These are phyloP conservation scores for Dascillus cervinus DNA, from an alignment of 2,888 invertebrate species.

Conservation along the genomic window DNA sequence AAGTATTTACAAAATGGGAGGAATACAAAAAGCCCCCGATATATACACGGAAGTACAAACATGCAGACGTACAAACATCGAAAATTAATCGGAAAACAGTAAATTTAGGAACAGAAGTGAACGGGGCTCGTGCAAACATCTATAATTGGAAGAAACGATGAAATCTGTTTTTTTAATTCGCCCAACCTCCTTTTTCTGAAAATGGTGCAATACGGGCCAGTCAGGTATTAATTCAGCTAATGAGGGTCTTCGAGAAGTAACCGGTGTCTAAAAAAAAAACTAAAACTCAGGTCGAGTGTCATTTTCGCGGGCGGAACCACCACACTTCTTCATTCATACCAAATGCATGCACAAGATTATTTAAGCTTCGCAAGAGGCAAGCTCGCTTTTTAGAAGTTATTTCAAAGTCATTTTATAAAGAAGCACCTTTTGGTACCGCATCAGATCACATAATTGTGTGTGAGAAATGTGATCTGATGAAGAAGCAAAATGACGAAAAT, in stretches of 20 bases:
- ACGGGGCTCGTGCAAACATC: no score
- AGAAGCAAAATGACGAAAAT: no score
- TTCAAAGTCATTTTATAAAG: no score
- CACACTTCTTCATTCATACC: no score
- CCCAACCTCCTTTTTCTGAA: constrained; percentile 81
- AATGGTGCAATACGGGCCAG: constrained; percentile 86
- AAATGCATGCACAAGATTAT: no score
- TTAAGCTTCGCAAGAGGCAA: no score
- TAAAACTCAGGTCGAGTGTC: constrained; percentile 37
- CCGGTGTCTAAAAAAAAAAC: constrained; percentile 43
- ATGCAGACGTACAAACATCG: constrained; percentile 33
- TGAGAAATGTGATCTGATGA: no score
- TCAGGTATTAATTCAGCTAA: constrained; percentile 93
- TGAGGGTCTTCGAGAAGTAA: constrained; percentile 70
- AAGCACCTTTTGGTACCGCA: no score
- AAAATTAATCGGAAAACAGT: constrained; percentile 18
- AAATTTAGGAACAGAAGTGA: neutral
- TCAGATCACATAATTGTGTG: no score
- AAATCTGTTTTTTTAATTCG: constrained; percentile 30
- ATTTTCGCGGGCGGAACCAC: no score
- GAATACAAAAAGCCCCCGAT: constrained; percentile 12
- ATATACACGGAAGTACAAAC: constrained; percentile 14
- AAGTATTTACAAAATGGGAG: constrained; percentile 23
- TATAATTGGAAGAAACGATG: no score
- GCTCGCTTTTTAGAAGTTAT: no score